phyloP scores from a whole-genome alignment of 2,888 invertebrate genomes.

The Bembecia ichneumoniformis region DNA sequence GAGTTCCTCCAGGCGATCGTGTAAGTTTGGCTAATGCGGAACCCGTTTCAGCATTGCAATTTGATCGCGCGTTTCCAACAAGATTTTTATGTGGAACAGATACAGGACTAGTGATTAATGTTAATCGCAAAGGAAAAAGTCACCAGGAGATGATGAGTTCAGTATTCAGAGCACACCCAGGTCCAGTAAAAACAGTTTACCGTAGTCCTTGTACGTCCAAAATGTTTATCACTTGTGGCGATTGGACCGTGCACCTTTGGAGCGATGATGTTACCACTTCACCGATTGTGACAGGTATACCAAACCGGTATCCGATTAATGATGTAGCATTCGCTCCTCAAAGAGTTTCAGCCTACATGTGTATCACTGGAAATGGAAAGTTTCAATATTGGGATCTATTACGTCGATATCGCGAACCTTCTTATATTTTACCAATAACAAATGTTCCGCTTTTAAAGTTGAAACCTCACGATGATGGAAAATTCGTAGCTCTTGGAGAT shows the following conservation, averaged over 20 bases:
- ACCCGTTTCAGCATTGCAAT: slow-evolving; percentile 76
- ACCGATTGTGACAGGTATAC: slow-evolving; percentile 33
- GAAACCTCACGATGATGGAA: slow-evolving; percentile 75
- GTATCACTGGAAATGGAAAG: slow-evolving; percentile 70
- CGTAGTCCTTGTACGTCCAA: slow-evolving; percentile 76
- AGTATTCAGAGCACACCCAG: slow-evolving; percentile 66
- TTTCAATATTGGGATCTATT: slow-evolving; percentile 86
- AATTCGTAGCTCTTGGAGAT: slow-evolving; percentile 75
- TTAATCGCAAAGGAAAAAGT: slow-evolving; percentile 78
- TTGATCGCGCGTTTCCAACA: slow-evolving; percentile 77
- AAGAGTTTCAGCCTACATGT: slow-evolving; percentile 47
- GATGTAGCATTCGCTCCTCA: slow-evolving; percentile 41
- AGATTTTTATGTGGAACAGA: slow-evolving; percentile 51
- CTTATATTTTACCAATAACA: slow-evolving; percentile 68
- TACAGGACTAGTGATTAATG: slow-evolving; percentile 60
- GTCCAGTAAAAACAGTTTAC: slow-evolving; percentile 74
- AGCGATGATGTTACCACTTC: slow-evolving; percentile 74
- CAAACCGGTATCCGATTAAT: slow-evolving; percentile 26
- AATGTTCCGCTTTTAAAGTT: slow-evolving; percentile 68
- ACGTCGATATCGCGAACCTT: slow-evolving; percentile 77
- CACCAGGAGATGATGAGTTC: slow-evolving; percentile 72
- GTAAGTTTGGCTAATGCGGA: slow-evolving; percentile 63
- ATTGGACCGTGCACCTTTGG: slow-evolving; percentile 77
- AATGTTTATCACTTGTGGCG: slow-evolving; percentile 77
- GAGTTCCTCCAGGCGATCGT: slow-evolving; percentile 47